Conservation (phyloP, 2,888 invertebrate genomes). For the Drosophila helvetica region DNA sequence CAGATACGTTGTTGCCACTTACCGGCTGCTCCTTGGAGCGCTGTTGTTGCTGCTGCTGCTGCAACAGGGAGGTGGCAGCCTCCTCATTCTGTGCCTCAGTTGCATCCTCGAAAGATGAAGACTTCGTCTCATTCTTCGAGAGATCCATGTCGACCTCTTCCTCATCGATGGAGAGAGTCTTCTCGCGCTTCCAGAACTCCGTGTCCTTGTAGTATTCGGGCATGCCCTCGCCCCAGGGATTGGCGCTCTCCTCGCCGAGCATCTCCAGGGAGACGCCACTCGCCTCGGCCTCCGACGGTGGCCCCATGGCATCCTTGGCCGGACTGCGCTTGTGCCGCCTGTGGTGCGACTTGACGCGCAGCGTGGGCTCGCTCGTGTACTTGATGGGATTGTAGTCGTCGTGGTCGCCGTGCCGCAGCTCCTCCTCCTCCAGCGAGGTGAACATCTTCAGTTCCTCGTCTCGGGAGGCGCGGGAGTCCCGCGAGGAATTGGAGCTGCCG, state of each 20-base stretch:
- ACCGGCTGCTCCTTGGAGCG: constrained; percentile 74
- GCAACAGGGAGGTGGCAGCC: constrained; percentile 72
- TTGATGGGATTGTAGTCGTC: constrained; percentile 81
- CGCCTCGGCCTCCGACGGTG: constrained; percentile 34
- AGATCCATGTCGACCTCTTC: constrained; percentile 76
- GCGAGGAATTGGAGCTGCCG: constrained; percentile 85
- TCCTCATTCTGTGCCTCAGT: constrained; percentile 80
- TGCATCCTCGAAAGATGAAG: constrained; percentile 83
- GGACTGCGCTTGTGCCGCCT: constrained; percentile 83
- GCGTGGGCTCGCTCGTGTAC: constrained; percentile 80
- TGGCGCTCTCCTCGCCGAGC: constrained; percentile 79
- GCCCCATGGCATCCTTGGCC: constrained; percentile 70
- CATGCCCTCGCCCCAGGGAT: constrained; percentile 83
- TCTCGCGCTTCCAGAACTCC: constrained; percentile 83
- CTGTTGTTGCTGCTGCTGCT: constrained; percentile 63
- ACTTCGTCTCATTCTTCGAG: constrained; percentile 70
- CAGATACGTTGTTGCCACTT: constrained; percentile 44
- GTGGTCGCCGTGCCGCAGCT: constrained; percentile 84
- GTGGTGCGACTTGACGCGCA: constrained; percentile 78
- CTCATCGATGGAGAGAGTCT: constrained; percentile 82
- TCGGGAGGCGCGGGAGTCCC: constrained; percentile 86
- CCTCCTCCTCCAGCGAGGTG: constrained; percentile 87
- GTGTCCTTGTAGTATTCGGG: constrained; percentile 82
- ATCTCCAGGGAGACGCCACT: constrained; percentile 73
- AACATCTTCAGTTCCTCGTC: constrained; percentile 88